These are phyloP conservation scores for Egretta garzetta DNA, from an alignment of 2,113 vertebrate species.

Conservation along the genomic window DNA sequence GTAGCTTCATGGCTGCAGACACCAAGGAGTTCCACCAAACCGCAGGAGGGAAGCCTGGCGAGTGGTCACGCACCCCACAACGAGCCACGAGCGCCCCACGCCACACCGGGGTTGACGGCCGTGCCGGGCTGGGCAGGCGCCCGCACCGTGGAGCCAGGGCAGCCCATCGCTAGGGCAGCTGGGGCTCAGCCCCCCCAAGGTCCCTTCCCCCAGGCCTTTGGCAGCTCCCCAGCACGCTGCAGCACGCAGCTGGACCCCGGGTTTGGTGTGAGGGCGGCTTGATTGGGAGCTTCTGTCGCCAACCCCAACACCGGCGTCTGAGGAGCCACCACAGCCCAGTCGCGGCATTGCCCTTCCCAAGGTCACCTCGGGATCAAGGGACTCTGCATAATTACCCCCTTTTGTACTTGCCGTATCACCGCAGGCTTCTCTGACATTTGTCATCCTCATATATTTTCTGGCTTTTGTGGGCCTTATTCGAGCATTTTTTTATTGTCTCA, in stretches of 20 bases:
- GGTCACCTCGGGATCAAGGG: not conserved
- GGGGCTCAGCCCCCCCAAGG: not conserved
- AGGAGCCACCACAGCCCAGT: not conserved
- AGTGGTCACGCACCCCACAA: rapidly evolving
- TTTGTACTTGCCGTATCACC: not conserved
- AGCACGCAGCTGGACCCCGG: too few species aligned
- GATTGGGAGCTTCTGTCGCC: too few species aligned
- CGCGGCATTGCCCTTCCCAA: not conserved
- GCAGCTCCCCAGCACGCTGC: not conserved
- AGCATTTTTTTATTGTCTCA: not conserved
- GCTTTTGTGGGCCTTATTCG: not conserved
- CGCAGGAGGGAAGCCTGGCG: rapidly evolving
- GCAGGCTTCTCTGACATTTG: not conserved
- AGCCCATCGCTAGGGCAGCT: rapidly evolving
- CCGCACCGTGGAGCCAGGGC: not conserved
- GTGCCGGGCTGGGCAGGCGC: not conserved
- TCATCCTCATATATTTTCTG: not conserved
- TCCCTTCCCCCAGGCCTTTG: rapidly evolving
- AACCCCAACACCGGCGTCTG: not conserved
- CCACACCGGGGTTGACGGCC: not conserved
- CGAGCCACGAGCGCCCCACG: too few species aligned
- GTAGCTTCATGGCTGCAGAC: not conserved
- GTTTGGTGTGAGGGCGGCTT: rapidly evolving
- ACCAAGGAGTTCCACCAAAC: not conserved
- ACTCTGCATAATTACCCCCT: not conserved